phyloP scores from a whole-genome alignment of 2,113 vertebrate genomes.

The Myotis brandtii region DNA sequence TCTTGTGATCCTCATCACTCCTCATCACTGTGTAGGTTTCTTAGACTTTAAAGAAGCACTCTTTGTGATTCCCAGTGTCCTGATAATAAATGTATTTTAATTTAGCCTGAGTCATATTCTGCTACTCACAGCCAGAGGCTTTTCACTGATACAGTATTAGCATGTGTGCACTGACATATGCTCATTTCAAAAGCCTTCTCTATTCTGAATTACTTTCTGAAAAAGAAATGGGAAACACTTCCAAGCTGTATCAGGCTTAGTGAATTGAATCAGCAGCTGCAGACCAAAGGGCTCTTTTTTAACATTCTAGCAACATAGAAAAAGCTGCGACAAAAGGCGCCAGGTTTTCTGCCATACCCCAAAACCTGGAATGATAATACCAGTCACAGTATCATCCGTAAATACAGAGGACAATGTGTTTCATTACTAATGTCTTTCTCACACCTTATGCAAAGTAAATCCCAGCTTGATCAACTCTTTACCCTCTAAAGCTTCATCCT shows the following conservation, averaged over 20 bases:
- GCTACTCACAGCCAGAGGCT: neutral
- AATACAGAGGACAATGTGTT: neutral
- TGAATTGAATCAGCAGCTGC: conserved; percentile 63
- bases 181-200: neutral
- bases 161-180: neutral
- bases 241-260: neutral
- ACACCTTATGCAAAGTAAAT: neutral
- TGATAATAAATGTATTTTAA: conserved; percentile 8
- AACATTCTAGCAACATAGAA: conserved; percentile 46
- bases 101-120: conserved; percentile 11
- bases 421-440: conserved; percentile 54
- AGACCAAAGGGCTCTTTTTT: conserved; percentile 21
- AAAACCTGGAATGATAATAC: neutral
- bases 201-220: conserved; percentile 54
- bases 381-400: neutral
- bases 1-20: neutral
- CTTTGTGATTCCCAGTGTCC: neutral
- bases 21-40: neutral
- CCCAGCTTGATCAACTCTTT: conserved; percentile 1
- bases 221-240: neutral
- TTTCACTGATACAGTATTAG: conserved; percentile 2
- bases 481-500: neutral
- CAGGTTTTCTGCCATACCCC: neutral
- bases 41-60: neutral
- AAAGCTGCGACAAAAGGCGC: neutral